Evolutionary conservation across 1,140 invertebrate species (phyloP), one percentile per base, ranked within the genome.

Genomic region (Thaumetopoea pityocampa): DNA sequence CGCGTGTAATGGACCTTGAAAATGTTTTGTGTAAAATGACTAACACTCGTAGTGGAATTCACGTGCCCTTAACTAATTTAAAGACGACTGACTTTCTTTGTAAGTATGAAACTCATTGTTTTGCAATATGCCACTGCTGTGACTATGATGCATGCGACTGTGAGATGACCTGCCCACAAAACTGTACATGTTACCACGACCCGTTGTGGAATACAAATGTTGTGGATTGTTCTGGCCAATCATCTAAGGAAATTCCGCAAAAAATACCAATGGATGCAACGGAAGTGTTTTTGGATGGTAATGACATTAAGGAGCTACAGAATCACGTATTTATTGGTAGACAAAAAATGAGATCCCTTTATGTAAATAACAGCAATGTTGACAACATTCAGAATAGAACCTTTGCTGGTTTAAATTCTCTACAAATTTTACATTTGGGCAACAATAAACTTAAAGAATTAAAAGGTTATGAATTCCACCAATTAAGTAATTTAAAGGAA

Each of bases 141-240:
- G 95, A 97, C 59, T 97, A 96, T 70, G 95, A 97, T 70, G 95
- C 94, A 28, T 98, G 96, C 78, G 96, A 97, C 78, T 97, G 96
- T 81, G 94, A 96, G 84, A 97, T 97, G 94, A 96, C 92, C 2
- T 98, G 95, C 64, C 96, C 96, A 1, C 89, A 90, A 47, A 95
- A 96, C 66, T 98, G 95, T 84, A 93, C 93, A 43, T 98, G 95
- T 68, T 97, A 96, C 77, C 93, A 96, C 82, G 95, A 97, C 64
- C 92, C 94, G 70, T 93, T 94, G 7, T 97, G 95, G 95, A 93
- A 93, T 46, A 94, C 93, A 15, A 97, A 97, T 73, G 93, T 96
- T 3, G 95, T 97, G 2, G 94, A 97, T 65, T 97, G 95, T 80
- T 94, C 94, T 14, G 88, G 90, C 0, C 90, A 93, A 50, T 88